A percentile compares a stretch with the other conserved stretches of the same genome.
phyloP scores from a whole-genome alignment of 2,888 invertebrate genomes.

The Agelastica alni region DNA sequence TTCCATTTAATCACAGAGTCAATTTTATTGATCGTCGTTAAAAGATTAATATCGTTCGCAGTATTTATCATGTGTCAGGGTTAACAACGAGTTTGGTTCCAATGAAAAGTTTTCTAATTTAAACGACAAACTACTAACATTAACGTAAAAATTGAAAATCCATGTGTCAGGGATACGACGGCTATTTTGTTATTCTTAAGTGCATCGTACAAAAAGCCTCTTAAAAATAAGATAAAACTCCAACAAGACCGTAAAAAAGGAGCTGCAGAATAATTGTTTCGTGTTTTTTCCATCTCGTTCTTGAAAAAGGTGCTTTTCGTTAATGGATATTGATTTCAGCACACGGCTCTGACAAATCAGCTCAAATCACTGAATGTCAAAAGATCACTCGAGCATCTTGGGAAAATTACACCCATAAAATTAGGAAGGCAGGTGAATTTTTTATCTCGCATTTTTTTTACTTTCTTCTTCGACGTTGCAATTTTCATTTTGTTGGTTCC shows the following conservation, averaged over 20 bases:
- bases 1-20: too few relatives aligned
- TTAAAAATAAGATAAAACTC: constrained; percentile 3
- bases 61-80: too few relatives aligned
- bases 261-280: constrained; percentile 11
- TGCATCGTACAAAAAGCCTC: background rate
- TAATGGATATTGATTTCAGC: constrained; percentile 21
- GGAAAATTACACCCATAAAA: constrained; percentile 23
- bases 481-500: too few relatives aligned
- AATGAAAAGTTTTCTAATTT: too few relatives aligned
- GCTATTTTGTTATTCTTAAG: background rate
- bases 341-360: constrained; percentile 18
- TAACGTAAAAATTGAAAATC: too few relatives aligned
- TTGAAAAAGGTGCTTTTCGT: constrained; percentile 3
- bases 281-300: constrained; percentile 4
- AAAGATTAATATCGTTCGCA: too few relatives aligned
- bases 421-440: constrained; percentile 16
- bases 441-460: too few relatives aligned
- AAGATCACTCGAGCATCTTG: constrained; percentile 14
- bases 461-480: too few relatives aligned
- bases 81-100: too few relatives aligned
- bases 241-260: background rate
- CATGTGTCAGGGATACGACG: background rate
- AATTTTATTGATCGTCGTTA: too few relatives aligned
- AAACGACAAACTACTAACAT: too few relatives aligned
- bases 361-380: constrained; percentile 21